Base-by-base conservation (phyloP, 2,888 invertebrate genomes). In the Agrochola lychnidis region DNA sequence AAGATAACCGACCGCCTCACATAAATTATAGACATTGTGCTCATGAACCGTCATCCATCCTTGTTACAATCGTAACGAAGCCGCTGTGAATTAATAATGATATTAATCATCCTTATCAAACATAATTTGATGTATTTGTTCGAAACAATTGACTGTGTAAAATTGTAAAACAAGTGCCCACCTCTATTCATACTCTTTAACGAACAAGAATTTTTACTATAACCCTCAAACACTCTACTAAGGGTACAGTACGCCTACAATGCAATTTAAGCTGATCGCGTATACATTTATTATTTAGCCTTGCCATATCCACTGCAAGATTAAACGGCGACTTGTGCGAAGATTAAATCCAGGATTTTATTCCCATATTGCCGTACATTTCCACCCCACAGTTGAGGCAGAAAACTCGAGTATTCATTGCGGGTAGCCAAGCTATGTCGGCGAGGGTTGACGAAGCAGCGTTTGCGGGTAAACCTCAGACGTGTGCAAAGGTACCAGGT, bases 271-370 rank as follows among this genome's bases (percentile, higher is more conserved):
- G 91, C 90, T 93, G 93, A 94, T 95, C 94, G 94, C 93, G 92
- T 93, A 93, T 92, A 92, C 93, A 96, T 96, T 94, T 95, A 96
- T 94, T 96, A 96, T 96, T 96, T 93, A 95, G 93, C 90, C 91
- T 91, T 91, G 92, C 95, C 93, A 94, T 95, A 95, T 95, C 94
- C 94, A 92, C 92, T 94, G 94, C 93, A 95, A 96, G 95, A 96
- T 96, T 96, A 96, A 96, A 94, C 93, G 93, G 93, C 91, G 92
- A 95, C 94, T 95, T 94, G 94, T 92, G 92, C 92, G 93, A 93
- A 96, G 96, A 96, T 96, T 96, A 96, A 96, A 95, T 95, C 95
- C 94, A 90, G 95, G 94, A 94, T 95, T 96, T 96, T 95, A 95
- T 95, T 95, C 94, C 94, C 93, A 95, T 95, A 95, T 94, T 95